Evolutionary conservation across 2,888 invertebrate genomes (phyloP).

Genomic region (Microchrysa polita): DNA sequence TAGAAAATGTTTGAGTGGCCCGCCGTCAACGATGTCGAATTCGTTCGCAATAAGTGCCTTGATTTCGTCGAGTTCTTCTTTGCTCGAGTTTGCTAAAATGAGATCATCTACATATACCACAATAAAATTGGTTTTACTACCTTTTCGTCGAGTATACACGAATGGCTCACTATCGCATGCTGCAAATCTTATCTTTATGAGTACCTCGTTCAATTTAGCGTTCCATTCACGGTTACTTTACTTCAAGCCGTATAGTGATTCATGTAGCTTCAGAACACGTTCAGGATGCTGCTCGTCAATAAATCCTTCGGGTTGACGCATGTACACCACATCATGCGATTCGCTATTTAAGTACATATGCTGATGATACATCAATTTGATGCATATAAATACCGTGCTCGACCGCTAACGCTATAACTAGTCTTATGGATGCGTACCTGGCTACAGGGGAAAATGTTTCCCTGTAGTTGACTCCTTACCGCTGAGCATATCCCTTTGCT

Average conservation of each 20-base stretch:
- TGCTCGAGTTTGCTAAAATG: background rate
- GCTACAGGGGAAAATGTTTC: conserved; percentile 49
- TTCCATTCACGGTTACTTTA: conserved; percentile 33
- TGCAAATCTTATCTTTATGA: background rate
- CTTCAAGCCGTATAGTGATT: conserved; percentile 35
- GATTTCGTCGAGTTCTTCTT: background rate
- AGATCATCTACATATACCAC: background rate
- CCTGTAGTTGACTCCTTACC: conserved; percentile 45
- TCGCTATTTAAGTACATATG: conserved; percentile 29
- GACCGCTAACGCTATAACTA: conserved; percentile 29
- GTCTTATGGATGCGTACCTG: conserved; percentile 17
- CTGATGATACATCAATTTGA: conserved; percentile 26
- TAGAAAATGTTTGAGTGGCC: background rate
- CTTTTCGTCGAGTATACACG: background rate
- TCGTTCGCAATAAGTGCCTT: background rate
- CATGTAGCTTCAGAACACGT: background rate
- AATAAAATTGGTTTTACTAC: background rate
- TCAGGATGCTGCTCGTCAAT: background rate
- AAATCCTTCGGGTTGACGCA: background rate
- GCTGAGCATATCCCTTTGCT: background rate
- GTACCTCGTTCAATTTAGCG: background rate
- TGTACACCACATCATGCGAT: background rate
- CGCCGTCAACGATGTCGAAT: background rate
- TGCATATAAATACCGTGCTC: conserved; percentile 3
- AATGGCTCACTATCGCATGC: background rate